Percentiles rank a stretch among this genome's conserved stretches.
phyloP scores from a whole-genome alignment of 2,797 vertebrate species.

The Chelidonichthys spinosus region DNA sequence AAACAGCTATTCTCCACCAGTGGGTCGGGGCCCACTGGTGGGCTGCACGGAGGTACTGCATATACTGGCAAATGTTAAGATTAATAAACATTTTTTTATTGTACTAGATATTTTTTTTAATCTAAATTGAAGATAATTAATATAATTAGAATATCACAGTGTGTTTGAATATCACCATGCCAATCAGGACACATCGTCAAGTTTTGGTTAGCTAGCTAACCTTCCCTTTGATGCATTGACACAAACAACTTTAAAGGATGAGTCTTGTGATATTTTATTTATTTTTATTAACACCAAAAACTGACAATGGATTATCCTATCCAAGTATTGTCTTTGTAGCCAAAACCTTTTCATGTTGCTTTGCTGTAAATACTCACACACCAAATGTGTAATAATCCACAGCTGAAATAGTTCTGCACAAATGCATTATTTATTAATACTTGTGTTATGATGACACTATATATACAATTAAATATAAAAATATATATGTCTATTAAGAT shows the following conservation, averaged over 20 bases:
- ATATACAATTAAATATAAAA: background rate
- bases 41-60: too few relatives aligned
- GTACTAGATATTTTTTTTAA: too few relatives aligned
- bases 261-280: background rate
- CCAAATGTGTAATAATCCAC: background rate
- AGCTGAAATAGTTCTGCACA: background rate
- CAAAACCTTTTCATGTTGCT: background rate
- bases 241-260: background rate
- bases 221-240: too few relatives aligned
- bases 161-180: too few relatives aligned
- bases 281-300: background rate
- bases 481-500: background rate
- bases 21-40: too few relatives aligned
- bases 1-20: background rate
- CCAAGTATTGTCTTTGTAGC: background rate
- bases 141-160: too few relatives aligned
- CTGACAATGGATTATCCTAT: background rate
- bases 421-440: background rate
- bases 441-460: background rate
- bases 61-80: too few relatives aligned
- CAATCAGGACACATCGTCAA: too few relatives aligned
- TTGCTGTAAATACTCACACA: background rate
- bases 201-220: too few relatives aligned
- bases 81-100: too few relatives aligned
- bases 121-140: too few relatives aligned